Evolutionary conservation across 1,140 invertebrate species (phyloP).

Genomic region (Eciton burchellii): DNA sequence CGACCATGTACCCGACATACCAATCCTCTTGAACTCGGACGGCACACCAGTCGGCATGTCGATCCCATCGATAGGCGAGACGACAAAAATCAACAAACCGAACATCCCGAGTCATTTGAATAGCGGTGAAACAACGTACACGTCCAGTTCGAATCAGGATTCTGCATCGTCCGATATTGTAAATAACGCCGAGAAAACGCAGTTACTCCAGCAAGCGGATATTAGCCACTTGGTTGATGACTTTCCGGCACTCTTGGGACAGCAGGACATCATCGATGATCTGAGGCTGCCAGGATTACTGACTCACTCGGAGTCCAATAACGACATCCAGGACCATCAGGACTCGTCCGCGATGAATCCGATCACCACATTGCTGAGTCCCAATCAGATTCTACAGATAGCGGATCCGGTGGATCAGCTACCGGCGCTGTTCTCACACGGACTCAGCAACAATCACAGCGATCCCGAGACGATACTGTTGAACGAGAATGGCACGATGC

Average conservation of each 20-base stretch:
- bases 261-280: conserved; percentile 78
- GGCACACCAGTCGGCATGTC: conserved; percentile 78
- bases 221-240: conserved; percentile 77
- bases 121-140: conserved; percentile 56
- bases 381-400: conserved; percentile 83
- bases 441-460: conserved; percentile 83
- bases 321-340: conserved; percentile 80
- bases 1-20: conserved; percentile 82
- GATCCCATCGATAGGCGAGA: not conserved
- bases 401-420: conserved; percentile 83
- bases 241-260: conserved; percentile 76
- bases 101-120: conserved; percentile 55
- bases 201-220: conserved; percentile 69
- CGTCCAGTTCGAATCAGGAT: conserved; percentile 68
- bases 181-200: conserved; percentile 77
- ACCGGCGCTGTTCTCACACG: conserved; percentile 80
- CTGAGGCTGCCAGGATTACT: conserved; percentile 78
- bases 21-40: conserved; percentile 81
- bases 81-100: conserved; percentile 53
- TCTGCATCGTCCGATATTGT: conserved; percentile 51
- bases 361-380: conserved; percentile 85
- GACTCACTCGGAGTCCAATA: conserved; percentile 76
- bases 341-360: conserved; percentile 78
- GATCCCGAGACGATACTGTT: conserved; percentile 89
- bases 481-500: conserved; percentile 87